These are phyloP conservation scores for Hypothenemus hampei DNA, from an alignment of 1,140 invertebrate species.

Conservation along the genomic window DNA sequence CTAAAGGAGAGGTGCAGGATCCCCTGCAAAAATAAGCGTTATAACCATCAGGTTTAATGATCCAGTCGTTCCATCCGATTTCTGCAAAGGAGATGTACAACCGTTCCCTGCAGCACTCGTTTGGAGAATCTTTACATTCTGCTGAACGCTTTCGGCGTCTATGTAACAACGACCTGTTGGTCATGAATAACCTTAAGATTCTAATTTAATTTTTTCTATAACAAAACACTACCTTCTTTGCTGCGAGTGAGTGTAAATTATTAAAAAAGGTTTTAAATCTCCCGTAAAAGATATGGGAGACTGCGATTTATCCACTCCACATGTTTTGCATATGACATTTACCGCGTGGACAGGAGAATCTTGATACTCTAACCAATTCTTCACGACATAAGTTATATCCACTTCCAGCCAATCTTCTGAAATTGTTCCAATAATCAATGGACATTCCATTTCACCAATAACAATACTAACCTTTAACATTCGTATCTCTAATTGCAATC, in stretches of 20 bases:
- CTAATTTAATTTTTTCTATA: too few species aligned
- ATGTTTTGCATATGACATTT: slow-evolving; percentile 71
- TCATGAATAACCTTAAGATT: too few species aligned
- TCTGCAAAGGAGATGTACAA: slow-evolving; percentile 76
- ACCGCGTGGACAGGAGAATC: slow-evolving; percentile 59
- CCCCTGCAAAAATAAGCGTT: slow-evolving; percentile 82
- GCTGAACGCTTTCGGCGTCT: slow-evolving; percentile 59
- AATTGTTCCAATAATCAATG: too few species aligned
- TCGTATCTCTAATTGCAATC: slow-evolving; percentile 67
- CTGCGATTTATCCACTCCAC: slow-evolving; percentile 57
- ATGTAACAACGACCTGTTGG: slow-evolving; percentile 40
- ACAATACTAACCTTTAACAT: slow-evolving; percentile 52
- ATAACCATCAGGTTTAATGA: slow-evolving; percentile 73
- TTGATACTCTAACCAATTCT: slow-evolving; percentile 65
- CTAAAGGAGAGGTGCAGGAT: slow-evolving; percentile 63
- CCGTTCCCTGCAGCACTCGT: slow-evolving; percentile 77
- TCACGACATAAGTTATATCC: slow-evolving; percentile 65
- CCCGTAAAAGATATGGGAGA: slow-evolving; percentile 59
- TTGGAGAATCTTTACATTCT: slow-evolving; percentile 63
- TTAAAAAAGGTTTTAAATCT: slow-evolving; percentile 65
- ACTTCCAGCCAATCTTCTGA: slow-evolving; percentile 75
- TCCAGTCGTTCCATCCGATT: slow-evolving; percentile 85
- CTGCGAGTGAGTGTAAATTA: slow-evolving; percentile 62
- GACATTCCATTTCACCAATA: slow-evolving; percentile 4
- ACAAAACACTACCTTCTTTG: slow-evolving; percentile 39